A percentile compares a stretch with the other conserved stretches of the same genome.
These are phyloP conservation scores for Diogma glabrata DNA, from an alignment of 2,888 invertebrate species.

Conservation along the genomic window DNA sequence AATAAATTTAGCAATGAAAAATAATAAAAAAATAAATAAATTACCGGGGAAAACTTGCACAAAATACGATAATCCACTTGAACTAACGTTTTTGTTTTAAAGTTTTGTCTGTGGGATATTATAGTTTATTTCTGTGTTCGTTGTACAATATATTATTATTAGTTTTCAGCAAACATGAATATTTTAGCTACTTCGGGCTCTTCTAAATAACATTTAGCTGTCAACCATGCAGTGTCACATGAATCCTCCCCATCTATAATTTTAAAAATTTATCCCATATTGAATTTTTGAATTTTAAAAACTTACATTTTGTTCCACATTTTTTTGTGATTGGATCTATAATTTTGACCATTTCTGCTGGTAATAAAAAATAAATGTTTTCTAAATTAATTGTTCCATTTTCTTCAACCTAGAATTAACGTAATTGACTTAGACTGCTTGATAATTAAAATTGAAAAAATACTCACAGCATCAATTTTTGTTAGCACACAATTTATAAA, in stretches of 20 bases:
- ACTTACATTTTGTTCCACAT: constrained; percentile 29
- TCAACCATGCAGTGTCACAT: constrained; percentile 30
- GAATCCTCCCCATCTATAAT: constrained; percentile 29
- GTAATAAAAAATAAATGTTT: constrained; percentile 26
- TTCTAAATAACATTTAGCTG: constrained; percentile 28
- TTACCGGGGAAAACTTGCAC: too few species aligned
- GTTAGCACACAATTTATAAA: constrained; percentile 32
- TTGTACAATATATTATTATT: too few species aligned
- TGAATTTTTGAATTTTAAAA: background rate
- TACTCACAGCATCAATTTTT: constrained; percentile 29
- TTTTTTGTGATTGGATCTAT: constrained; percentile 21
- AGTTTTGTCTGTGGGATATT: too few species aligned
- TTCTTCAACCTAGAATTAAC: constrained; percentile 25
- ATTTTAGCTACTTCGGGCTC: constrained; percentile 19
- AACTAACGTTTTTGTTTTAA: too few species aligned
- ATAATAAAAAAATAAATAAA: too few species aligned
- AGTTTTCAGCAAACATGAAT: too few species aligned
- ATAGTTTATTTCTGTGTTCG: too few species aligned
- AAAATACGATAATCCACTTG: too few species aligned
- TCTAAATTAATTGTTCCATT: constrained; percentile 28
- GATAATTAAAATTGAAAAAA: background rate
- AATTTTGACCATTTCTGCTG: constrained; percentile 24
- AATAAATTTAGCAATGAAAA: too few species aligned
- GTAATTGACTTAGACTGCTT: background rate
- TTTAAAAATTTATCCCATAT: background rate